phyloP scores from a whole-genome alignment of 2,888 invertebrate genomes.

The Homarus gammarus region DNA sequence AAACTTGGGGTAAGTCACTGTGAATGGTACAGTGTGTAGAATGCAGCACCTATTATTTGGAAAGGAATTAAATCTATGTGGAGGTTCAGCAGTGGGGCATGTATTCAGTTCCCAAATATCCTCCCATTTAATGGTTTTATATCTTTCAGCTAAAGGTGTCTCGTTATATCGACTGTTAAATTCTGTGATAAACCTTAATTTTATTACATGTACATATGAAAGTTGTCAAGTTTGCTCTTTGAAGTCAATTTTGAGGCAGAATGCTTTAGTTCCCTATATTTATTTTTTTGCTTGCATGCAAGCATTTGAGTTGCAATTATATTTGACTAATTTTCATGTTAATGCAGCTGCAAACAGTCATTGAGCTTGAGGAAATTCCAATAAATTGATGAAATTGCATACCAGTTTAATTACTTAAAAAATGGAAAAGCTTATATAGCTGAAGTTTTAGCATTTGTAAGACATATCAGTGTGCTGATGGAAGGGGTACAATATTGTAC shows the following conservation, averaged over 20 bases:
- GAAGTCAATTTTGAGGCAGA: constrained; percentile 44
- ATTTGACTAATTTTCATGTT: background rate
- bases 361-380: constrained; percentile 18
- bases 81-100: constrained; percentile 8
- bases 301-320: constrained; percentile 34
- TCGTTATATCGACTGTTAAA: constrained; percentile 61
- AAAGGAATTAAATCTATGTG: constrained; percentile 34
- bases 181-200: constrained; percentile 66
- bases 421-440: background rate
- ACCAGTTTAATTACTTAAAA: background rate
- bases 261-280: constrained; percentile 50
- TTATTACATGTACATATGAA: constrained; percentile 62
- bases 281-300: constrained; percentile 40
- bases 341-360: constrained; percentile 23
- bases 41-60: constrained; percentile 48
- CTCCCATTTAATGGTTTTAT: constrained; percentile 33
- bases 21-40: constrained; percentile 51
- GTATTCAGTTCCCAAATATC: background rate
- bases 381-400: background rate
- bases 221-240: constrained; percentile 60
- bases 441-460: background rate
- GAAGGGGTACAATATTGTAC: constrained; percentile 12
- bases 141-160: constrained; percentile 38
- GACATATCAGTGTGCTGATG: background rate
- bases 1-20: constrained; percentile 55